Conservation (phyloP, 2,113 vertebrate species). For the Marmota flaviventris region DNA sequence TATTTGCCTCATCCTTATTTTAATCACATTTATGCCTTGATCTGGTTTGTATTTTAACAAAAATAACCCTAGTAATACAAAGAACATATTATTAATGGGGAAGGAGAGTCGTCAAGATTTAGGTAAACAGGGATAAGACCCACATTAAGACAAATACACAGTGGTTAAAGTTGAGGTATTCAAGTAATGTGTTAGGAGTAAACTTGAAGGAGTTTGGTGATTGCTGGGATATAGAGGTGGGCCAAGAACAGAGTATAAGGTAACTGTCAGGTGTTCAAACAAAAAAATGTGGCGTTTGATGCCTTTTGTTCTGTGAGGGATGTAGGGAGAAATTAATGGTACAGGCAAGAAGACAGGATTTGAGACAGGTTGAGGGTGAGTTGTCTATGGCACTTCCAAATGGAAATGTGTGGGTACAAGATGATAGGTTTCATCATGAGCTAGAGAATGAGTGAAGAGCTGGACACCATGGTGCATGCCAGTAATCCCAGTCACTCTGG, state of each 20-base stretch:
- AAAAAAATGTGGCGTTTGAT: background rate
- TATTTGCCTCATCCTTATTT: background rate
- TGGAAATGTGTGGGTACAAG: background rate
- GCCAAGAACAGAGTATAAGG: background rate
- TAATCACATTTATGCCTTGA: background rate
- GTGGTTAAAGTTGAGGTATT: background rate
- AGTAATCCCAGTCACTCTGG: background rate
- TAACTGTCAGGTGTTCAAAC: background rate
- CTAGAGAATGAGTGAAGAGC: background rate
- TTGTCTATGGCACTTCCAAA: background rate
- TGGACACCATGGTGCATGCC: no score
- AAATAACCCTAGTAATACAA: background rate
- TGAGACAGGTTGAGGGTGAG: background rate
- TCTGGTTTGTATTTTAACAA: background rate
- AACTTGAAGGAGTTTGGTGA: background rate
- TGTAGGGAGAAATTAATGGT: background rate
- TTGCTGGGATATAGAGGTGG: background rate
- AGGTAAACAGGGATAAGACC: background rate
- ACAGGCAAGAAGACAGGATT: background rate
- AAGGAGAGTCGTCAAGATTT: background rate
- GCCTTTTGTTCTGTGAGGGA: background rate
- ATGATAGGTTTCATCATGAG: background rate
- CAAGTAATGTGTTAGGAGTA: background rate
- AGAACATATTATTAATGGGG: background rate
- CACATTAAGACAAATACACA: background rate